A percentile compares a stretch with the other conserved stretches of the same genome.
Conservation (phyloP, 2,113 vertebrate species). For the Corynorhinus townsendii region DNA sequence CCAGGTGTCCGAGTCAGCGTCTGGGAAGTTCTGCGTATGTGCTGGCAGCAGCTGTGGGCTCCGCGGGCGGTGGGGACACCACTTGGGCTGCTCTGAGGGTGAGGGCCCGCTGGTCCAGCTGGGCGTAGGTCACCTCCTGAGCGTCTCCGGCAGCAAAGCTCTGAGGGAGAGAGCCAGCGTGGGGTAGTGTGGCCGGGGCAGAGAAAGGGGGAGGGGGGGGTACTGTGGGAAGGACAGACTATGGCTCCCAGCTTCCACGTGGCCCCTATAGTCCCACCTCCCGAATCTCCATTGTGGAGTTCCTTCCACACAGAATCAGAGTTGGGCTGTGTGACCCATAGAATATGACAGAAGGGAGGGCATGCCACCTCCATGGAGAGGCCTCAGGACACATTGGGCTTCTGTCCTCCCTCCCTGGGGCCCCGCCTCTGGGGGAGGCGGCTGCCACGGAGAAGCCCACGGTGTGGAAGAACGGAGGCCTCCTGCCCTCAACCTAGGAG, state of each 20-base stretch:
- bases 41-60: neutral
- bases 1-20: neutral
- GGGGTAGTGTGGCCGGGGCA: too few species aligned
- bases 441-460: neutral
- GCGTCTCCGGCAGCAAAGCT: neutral
- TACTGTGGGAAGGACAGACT: neutral
- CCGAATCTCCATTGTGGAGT: too few species aligned
- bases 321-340: neutral
- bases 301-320: too few species aligned
- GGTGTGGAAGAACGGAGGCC: neutral
- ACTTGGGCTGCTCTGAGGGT: neutral
- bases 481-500: rapidly evolving
- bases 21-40: rapidly evolving
- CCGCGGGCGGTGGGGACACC: rapidly evolving
- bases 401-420: neutral
- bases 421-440: neutral
- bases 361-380: neutral
- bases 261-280: neutral
- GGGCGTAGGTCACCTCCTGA: constrained; percentile 42
- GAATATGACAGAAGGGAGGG: neutral
- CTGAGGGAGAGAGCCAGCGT: neutral
- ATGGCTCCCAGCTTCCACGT: neutral
- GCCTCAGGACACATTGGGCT: neutral
- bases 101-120: neutral
- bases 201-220: neutral